Percentiles rank a stretch among this genome's conserved stretches.
phyloP scores from a whole-genome alignment of 2,113 vertebrate genomes.

The Tamias sibiricus region DNA sequence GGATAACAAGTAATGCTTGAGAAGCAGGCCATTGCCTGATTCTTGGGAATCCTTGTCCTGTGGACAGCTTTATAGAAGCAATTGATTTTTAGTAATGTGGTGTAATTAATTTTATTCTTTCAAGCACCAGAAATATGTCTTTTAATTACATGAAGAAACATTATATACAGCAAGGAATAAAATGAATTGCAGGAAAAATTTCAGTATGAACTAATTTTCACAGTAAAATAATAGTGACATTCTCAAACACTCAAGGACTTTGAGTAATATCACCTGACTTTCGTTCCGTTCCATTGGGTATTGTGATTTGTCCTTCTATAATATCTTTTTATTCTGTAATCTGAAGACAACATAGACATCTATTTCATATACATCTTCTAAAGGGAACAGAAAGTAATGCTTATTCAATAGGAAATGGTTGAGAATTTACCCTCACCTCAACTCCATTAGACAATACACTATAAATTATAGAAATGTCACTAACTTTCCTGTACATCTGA shows the following conservation, averaged over 20 bases:
- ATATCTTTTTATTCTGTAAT: background rate
- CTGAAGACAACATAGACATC: background rate
- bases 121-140: slow-evolving; percentile 16
- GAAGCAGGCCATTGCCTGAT: slow-evolving; percentile 23
- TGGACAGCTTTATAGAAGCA: slow-evolving; percentile 43
- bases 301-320: background rate
- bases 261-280: background rate
- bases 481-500: background rate
- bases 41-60: slow-evolving; percentile 45
- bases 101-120: slow-evolving; percentile 48
- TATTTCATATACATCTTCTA: background rate
- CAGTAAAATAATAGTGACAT: background rate
- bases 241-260: slow-evolving; percentile 1
- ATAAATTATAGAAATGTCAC: slow-evolving; percentile 10
- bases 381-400: background rate
- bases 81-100: slow-evolving; percentile 47
- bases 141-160: slow-evolving; percentile 54
- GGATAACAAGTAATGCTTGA: slow-evolving; percentile 63
- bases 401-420: background rate
- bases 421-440: background rate
- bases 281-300: background rate
- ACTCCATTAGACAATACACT: background rate
- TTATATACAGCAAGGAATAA: background rate
- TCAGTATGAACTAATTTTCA: slow-evolving; percentile 41
- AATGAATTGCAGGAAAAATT: slow-evolving; percentile 41